Base-by-base conservation (phyloP, 2,888 invertebrate species). In the Lycia hirtaria region DNA sequence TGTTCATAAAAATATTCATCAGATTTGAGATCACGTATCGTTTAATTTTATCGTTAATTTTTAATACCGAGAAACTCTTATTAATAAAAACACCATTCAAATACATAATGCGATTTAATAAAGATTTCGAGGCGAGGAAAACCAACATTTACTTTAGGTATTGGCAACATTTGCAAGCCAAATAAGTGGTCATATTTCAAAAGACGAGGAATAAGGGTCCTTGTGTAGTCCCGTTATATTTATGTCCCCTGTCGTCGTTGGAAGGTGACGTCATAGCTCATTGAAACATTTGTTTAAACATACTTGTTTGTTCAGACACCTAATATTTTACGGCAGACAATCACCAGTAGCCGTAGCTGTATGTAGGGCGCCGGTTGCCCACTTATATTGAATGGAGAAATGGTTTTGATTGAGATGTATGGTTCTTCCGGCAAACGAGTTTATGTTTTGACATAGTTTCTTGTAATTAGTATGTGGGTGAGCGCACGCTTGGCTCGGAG, bases 231-330 rank as follows among this genome's bases (percentile, higher is more conserved):
- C 79, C 75, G 78, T 80, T 81, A 81, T 48, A 52, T 48, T 48
- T 41, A 52, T 66, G 63, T 69, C 50, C 54, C 64, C 61, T 72
- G 73, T 72, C 71, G 76, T 75, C 67, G 73, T 55, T 64, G 63
- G 59, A 62, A 48, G 9, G 57, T 80, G 75, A 77, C 77, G 75
- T 77, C 76, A 79, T 65, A 54, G 41, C 50, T 68, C 68, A 69
- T 71, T 73, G 62, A 73, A 72, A 68, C 78, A 82, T 76, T 80
- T 80, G 79, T 73, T 61, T 71, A 78, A 80, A 79, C 73, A 77
- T 69, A 69, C 69, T 70, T 65, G 69, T 67, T 69, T 72, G 65
- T 68, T 60, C 66, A 62, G 58, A 64, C 56, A 65, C 62, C 69
- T 67, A 71, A 76, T 76, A 75, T 73, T 73, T 74, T 64, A 74